These are phyloP conservation scores for Enteromius argenteus DNA, from an alignment of 2,797 vertebrate genomes.

Conservation along the genomic window DNA sequence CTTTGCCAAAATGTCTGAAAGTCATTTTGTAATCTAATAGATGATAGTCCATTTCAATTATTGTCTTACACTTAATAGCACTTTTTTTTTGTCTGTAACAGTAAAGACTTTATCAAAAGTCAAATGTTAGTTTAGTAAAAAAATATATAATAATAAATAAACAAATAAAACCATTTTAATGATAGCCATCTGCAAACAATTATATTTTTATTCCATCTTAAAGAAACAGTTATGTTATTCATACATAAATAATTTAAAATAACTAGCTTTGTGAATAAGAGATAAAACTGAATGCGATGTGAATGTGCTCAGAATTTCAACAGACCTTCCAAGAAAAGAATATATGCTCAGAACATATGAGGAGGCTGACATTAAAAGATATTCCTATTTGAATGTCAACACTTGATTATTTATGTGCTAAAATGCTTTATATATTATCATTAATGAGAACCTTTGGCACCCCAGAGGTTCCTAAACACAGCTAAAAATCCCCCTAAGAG, in stretches of 20 bases:
- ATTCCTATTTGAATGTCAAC: slow-evolving; percentile 40
- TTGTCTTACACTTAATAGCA: background rate
- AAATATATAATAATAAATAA: background rate
- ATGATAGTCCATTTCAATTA: background rate
- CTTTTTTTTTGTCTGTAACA: background rate
- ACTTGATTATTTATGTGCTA: slow-evolving; percentile 32
- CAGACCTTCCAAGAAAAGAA: slow-evolving; percentile 18
- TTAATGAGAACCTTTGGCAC: slow-evolving; percentile 56
- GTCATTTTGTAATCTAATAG: background rate
- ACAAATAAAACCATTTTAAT: background rate
- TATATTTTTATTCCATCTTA: background rate
- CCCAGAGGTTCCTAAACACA: slow-evolving; percentile 31
- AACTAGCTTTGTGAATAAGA: background rate
- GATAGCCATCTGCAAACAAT: background rate
- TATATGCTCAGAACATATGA: slow-evolving; percentile 16
- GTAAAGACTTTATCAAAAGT: background rate
- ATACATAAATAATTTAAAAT: background rate
- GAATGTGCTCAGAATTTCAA: background rate
- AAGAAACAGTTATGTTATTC: background rate
- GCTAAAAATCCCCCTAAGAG: slow-evolving; percentile 38
- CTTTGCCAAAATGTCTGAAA: slow-evolving; percentile 6
- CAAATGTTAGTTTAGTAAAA: background rate
- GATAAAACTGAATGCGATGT: background rate
- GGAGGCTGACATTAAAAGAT: slow-evolving; percentile 40
- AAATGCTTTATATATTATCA: slow-evolving; percentile 47